Evolutionary conservation across 1,140 invertebrate species (phyloP).

Genomic region (Danaus plexippus): DNA sequence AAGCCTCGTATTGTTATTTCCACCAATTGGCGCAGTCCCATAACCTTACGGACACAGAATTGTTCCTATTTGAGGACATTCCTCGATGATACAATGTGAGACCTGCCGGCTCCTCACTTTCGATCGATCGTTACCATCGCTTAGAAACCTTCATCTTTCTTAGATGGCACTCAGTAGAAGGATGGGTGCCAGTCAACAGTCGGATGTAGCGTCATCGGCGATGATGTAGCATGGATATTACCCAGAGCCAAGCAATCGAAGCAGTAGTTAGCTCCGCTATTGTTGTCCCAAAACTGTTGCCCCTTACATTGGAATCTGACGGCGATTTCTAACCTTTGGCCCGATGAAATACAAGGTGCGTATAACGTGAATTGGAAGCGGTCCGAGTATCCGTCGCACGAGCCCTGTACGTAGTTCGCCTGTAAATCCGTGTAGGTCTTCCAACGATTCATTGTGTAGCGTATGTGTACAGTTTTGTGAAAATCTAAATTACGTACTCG

Average conservation of each 20-base stretch:
- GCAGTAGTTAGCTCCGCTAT: constrained; percentile 86
- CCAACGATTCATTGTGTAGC: constrained; percentile 92
- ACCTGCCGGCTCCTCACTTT: constrained; percentile 26
- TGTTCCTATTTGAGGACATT: too few species aligned
- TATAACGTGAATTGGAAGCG: constrained; percentile 86
- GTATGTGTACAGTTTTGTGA: constrained; percentile 90
- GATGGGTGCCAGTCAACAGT: constrained; percentile 66
- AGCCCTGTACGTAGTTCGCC: constrained; percentile 87
- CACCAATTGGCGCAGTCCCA: too few species aligned
- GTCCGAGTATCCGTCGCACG: constrained; percentile 94
- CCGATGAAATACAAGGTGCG: constrained; percentile 79
- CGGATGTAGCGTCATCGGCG: constrained; percentile 40
- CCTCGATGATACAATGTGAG: constrained; percentile 10
- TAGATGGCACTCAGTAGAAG: constrained; percentile 51
- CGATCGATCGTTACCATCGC: constrained; percentile 24
- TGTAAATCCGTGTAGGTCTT: constrained; percentile 85
- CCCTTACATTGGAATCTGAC: constrained; percentile 87
- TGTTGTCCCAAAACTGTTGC: constrained; percentile 93
- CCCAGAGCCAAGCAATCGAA: constrained; percentile 82
- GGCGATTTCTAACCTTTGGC: constrained; percentile 85
- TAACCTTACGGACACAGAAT: neutral
- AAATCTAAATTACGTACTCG: constrained; percentile 92
- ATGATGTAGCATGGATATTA: constrained; percentile 26
- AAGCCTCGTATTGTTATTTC: constrained; percentile 33
- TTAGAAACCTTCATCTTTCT: constrained; percentile 23